Evolutionary conservation across 2,888 invertebrate species (phyloP), one percentile per base, ranked within the genome.

Genomic region (Cactoblastis cactorum): DNA sequence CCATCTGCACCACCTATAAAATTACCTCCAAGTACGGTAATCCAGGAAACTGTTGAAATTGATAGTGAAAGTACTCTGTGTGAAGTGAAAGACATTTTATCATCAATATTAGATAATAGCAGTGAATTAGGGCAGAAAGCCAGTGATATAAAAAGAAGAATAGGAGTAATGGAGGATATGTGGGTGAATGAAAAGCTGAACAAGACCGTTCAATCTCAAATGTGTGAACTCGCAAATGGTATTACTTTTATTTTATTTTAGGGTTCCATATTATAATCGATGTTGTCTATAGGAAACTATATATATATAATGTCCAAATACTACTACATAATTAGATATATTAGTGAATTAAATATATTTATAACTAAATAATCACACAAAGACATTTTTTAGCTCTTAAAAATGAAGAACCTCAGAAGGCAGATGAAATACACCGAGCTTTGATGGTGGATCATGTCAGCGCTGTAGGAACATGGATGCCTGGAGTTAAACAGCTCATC

Each of bases 361-460:
- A n/a, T n/a, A n/a, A n/a, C n/a, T n/a, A n/a, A n/a, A n/a, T n/a
- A n/a, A n/a, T n/a, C n/a, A n/a, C n/a, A n/a, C n/a, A n/a, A n/a
- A n/a, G n/a, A n/a, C n/a, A n/a, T n/a, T n/a, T n/a, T n/a, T n/a
- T n/a, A 93, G 93, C 92, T 49, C 73, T 93, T 28, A 72, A 71
- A 65, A 80, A 83, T 48, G 82, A 90, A 38, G 74, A 89, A 41
- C 81, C 85, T 1, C 79, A 72, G 11, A 77, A 74, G 69, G 92
- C 92, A 19, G 91, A 93, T 74, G 86, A 91, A 51, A 83, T 92
- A 45, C 93, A 93, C 59, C 76, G 91, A 63, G 80, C 85, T 0
- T 70, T 93, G 14, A 92, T 93, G 91, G 90, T 92, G 57, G 91
- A 92, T 54, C 83, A 92, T 77, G 90, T 91, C 0, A 83, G 89